Evolutionary conservation across 2,113 vertebrate species (phyloP).

Genomic region (Lontra canadensis): DNA sequence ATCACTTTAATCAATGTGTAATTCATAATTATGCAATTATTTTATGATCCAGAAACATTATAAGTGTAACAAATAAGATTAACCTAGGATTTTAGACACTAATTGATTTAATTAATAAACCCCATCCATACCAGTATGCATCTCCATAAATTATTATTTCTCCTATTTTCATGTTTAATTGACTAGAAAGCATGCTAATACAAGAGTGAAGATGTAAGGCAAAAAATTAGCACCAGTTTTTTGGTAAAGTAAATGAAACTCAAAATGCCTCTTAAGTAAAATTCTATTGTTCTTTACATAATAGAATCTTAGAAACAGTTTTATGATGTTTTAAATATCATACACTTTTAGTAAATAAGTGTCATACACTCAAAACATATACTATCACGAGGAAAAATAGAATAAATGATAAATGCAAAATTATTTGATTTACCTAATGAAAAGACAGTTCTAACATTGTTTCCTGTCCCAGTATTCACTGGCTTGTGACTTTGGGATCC

Average conservation of each 20-base stretch:
- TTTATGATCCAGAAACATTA: conserved; percentile 79
- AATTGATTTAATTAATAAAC: conserved; percentile 80
- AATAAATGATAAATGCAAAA: background rate
- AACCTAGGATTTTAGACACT: conserved; percentile 76
- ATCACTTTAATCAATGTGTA: conserved; percentile 81
- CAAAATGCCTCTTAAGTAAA: conserved; percentile 2
- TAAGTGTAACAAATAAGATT: conserved; percentile 81
- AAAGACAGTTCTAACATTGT: background rate
- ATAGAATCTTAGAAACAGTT: background rate
- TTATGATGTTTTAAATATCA: background rate
- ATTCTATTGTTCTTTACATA: background rate
- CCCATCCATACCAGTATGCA: conserved; percentile 60
- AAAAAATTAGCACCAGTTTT: background rate
- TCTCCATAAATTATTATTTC: conserved; percentile 62
- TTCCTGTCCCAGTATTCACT: background rate
- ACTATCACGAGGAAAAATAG: background rate
- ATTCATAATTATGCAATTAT: conserved; percentile 82
- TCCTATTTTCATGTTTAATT: conserved; percentile 78
- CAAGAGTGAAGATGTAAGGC: background rate
- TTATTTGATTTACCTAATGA: background rate
- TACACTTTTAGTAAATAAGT: background rate
- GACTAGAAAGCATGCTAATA: conserved; percentile 60
- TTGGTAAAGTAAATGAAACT: conserved; percentile 29
- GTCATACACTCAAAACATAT: background rate
- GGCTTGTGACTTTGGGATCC: background rate